These are phyloP conservation scores for Zeuzera pyrina DNA, from an alignment of 2,888 invertebrate genomes.

Conservation along the genomic window DNA sequence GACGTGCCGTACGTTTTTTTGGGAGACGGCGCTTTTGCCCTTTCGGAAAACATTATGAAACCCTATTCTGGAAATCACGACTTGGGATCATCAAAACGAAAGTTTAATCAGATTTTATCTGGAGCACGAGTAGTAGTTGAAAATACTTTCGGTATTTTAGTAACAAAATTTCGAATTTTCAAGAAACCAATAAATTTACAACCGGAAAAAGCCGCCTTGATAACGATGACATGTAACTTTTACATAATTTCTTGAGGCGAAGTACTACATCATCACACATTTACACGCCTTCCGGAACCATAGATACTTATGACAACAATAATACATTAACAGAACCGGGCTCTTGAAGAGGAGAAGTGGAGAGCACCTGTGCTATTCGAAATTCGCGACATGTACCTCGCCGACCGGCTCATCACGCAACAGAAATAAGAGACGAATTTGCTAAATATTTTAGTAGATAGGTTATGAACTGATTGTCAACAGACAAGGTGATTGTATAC, in stretches of 20 bases:
- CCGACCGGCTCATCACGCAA: constrained; percentile 4
- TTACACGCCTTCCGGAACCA: constrained; percentile 11
- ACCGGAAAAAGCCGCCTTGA: constrained; percentile 9
- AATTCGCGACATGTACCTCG: constrained; percentile 8
- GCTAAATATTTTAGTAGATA: constrained; percentile 2
- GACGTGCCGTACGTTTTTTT: constrained; percentile 16
- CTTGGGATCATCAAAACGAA: constrained; percentile 14
- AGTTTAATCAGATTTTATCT: constrained; percentile 16
- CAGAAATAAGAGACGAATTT: constrained; percentile 6
- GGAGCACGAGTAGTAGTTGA: constrained; percentile 15
- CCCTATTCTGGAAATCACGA: constrained; percentile 17
- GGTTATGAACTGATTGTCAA: no score
- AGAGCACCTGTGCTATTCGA: constrained; percentile 7
- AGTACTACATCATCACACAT: constrained; percentile 11
- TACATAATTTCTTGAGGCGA: constrained; percentile 18
- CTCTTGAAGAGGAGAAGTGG: constrained; percentile 12
- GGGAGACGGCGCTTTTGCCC: constrained; percentile 18
- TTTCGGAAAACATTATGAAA: constrained; percentile 17
- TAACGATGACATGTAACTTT: constrained; percentile 16
- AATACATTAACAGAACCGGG: constrained; percentile 12
- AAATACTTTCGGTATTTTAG: constrained; percentile 15
- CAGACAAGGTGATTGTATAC: no score
- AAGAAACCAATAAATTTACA: constrained; percentile 11
- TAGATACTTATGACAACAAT: constrained; percentile 14
- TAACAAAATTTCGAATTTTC: constrained; percentile 14